Conservation (phyloP, 2,888 invertebrate genomes). For the Nomada lathburiana region DNA sequence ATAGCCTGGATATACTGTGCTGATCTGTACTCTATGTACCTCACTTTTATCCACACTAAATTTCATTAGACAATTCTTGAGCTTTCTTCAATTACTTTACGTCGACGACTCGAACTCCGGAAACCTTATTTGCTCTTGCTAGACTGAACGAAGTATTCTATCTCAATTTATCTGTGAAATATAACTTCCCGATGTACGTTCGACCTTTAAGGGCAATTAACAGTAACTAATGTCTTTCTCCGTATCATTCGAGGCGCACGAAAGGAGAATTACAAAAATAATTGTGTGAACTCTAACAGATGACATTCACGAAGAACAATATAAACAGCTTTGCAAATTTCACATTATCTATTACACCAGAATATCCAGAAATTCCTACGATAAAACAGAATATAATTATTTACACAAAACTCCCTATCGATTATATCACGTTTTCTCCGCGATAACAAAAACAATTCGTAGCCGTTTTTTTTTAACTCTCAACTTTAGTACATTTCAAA, state of each 20-base stretch:
- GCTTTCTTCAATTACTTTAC: conserved; percentile 16
- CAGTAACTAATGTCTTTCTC: conserved; percentile 2
- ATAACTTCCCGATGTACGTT: conserved; percentile 9
- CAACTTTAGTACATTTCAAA: background rate
- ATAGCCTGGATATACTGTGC: background rate
- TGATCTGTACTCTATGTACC: background rate
- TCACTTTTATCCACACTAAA: background rate
- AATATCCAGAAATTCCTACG: background rate
- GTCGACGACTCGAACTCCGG: conserved; percentile 8
- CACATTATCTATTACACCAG: background rate
- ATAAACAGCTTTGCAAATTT: background rate
- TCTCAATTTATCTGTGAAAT: conserved; percentile 13
- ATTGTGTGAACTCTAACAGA: background rate
- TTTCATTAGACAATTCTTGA: conserved; percentile 14
- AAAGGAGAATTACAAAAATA: background rate
- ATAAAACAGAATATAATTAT: no score
- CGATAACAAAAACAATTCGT: no score
- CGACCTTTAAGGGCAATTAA: background rate
- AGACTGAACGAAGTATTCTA: conserved; percentile 16
- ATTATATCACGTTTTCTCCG: no score
- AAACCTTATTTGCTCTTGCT: conserved; percentile 21
- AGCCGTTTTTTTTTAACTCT: no score
- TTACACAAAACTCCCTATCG: no score
- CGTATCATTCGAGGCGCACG: background rate
- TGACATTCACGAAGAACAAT: background rate